Percentiles rank a stretch among this genome's conserved stretches.
These are phyloP conservation scores for Microtus pennsylvanicus DNA, from an alignment of 2,113 vertebrate species.

Conservation along the genomic window DNA sequence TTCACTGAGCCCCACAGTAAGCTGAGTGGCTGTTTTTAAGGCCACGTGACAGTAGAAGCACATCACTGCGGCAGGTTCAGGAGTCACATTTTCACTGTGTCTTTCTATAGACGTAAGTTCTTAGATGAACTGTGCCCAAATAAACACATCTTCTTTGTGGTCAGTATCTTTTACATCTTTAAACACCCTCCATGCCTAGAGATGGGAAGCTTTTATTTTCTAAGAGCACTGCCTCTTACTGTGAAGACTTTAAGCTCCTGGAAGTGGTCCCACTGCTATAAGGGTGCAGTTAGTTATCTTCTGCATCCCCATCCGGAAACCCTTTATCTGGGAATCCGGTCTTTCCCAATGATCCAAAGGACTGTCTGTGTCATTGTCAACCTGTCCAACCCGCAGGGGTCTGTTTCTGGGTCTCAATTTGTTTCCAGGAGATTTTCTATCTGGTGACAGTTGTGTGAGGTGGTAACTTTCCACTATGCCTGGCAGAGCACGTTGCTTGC, in stretches of 20 bases:
- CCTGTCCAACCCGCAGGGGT: background rate
- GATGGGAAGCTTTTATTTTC: constrained; percentile 27
- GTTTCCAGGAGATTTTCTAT: background rate
- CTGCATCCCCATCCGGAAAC: background rate
- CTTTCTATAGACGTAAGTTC: background rate
- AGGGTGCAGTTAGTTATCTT: background rate
- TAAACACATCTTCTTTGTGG: background rate
- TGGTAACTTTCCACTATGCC: background rate
- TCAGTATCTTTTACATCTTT: background rate
- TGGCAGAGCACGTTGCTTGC: background rate
- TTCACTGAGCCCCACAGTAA: background rate
- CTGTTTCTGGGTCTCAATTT: background rate
- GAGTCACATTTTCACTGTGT: background rate
- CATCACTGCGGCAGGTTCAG: background rate
- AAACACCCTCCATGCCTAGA: background rate
- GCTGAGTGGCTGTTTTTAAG: background rate
- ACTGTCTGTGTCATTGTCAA: background rate
- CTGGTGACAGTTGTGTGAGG: background rate
- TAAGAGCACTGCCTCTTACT: background rate
- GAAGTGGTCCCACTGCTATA: background rate
- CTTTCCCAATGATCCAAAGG: background rate
- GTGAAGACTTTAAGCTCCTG: background rate
- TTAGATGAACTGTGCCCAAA: background rate
- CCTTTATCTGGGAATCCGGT: background rate
- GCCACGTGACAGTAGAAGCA: background rate